Conservation (phyloP, 2,888 invertebrate species). For the Acleris emargana region DNA sequence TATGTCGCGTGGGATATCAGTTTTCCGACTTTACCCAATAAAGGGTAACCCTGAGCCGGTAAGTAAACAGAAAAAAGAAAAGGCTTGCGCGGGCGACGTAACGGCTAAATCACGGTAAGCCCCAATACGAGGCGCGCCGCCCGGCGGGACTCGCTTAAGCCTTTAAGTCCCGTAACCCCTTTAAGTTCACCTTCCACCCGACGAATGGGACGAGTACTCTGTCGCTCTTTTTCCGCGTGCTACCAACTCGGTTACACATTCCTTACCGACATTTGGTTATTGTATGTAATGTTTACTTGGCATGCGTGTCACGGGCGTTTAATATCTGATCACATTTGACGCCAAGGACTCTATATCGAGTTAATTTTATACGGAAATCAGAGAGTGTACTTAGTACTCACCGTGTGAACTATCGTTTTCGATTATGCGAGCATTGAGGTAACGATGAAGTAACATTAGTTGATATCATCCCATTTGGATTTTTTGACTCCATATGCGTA, state of each 20-base stretch:
- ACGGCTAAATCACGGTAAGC: constrained; percentile 80
- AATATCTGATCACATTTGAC: too few species aligned
- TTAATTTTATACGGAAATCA: too few species aligned
- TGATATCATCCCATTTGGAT: too few species aligned
- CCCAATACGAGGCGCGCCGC: constrained; percentile 69
- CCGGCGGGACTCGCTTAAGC: constrained; percentile 62
- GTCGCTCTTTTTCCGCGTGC: constrained; percentile 28
- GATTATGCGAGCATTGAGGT: too few species aligned
- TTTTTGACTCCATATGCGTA: too few species aligned
- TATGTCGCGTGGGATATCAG: constrained; percentile 75
- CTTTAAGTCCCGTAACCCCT: constrained; percentile 71
- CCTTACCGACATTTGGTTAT: too few species aligned
- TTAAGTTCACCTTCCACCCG: constrained; percentile 57
- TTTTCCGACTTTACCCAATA: constrained; percentile 79
- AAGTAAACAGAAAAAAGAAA: constrained; percentile 80
- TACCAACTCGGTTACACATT: not conserved
- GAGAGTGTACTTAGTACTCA: too few species aligned
- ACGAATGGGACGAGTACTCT: constrained; percentile 16
- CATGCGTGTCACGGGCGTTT: too few species aligned
- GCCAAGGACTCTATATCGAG: not conserved
- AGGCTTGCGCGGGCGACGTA: constrained; percentile 64
- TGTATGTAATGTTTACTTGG: too few species aligned
- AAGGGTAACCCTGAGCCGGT: constrained; percentile 81
- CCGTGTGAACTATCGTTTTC: too few species aligned
- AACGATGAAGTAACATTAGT: too few species aligned